Evolutionary conservation across 2,113 vertebrate species (phyloP), one percentile per base, ranked within the genome.

Genomic region (Ctenodactylus gundi): DNA sequence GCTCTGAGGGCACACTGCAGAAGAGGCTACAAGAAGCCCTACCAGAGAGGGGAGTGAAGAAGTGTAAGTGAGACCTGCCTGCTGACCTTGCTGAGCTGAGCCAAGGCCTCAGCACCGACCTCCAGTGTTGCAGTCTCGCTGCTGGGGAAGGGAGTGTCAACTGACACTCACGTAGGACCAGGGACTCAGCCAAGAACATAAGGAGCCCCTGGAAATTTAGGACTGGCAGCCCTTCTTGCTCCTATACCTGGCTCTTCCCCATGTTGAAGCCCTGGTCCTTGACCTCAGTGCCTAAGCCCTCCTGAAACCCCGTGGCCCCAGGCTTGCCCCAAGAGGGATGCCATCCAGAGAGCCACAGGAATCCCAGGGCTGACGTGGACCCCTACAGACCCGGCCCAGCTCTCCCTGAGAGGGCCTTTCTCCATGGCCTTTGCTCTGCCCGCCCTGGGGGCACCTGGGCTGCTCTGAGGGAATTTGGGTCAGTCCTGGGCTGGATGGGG

Each of bases 1-100:
- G 53, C 94, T 97, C 62, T 36, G 64, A 97, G 93, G 83, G 93
- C 10, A 10, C 4, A 15, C 60, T 95, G 55, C 46, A 78, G 75
- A 78, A 80, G 82, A 94, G 68, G 58, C 77, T 93, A 53, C 18
- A 75, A 88, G 73, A 96, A 44, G 34, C 78, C 31, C 36, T 65
- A 36, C 53, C 39, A 83, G 64, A 83, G 62, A 84, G 20, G 31
- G 78, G 31, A 83, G 60, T 67, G 51, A 57, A 95, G 31, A 68
- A 55, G 36, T 41, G 9, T 1, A 9, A 68, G 81, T 51, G 44
- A 44, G 82, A 15, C 36, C 49, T 68, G 85, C n/a, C 41, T 4
- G 41, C 68, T 89, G 83, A 97, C 68, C 75, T 81, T 11, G 4
- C 41, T 29, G n/a, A 75, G 36, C 46, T 7, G 13, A 51, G 25